Evolutionary conservation across 2,888 invertebrate species (phyloP).

Genomic region (Pegoplata infirma): DNA sequence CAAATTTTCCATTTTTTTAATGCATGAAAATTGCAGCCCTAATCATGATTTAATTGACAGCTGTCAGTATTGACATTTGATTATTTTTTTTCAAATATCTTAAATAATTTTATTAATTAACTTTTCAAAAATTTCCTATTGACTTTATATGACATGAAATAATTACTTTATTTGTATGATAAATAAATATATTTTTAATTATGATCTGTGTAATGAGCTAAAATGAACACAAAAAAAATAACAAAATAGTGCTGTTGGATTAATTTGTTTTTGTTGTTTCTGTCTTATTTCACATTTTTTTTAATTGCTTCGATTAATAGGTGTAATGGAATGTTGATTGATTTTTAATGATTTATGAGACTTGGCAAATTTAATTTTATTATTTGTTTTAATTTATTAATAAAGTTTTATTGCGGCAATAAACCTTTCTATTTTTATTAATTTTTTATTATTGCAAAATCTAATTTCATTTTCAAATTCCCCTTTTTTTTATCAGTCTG

Average conservation of each 20-base stretch:
- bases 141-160: neutral
- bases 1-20: no score
- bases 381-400: neutral
- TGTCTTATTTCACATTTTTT: no score
- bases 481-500: neutral
- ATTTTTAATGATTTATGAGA: constrained; percentile 42
- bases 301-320: constrained; percentile 32
- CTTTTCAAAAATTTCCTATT: constrained; percentile 6
- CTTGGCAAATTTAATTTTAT: neutral
- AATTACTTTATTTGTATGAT: neutral
- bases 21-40: no score
- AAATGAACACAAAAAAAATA: constrained; percentile 1
- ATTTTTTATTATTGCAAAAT: neutral
- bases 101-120: no score
- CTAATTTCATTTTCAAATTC: neutral
- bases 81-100: no score
- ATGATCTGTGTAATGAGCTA: constrained; percentile 25
- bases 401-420: neutral
- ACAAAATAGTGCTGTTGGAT: constrained; percentile 12
- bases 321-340: constrained; percentile 54
- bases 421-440: neutral
- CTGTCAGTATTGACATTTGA: no score
- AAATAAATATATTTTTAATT: constrained; percentile 17
- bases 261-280: constrained; percentile 39
- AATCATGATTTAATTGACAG: no score